These are phyloP conservation scores for Capreolus pygargus DNA, from an alignment of 2,113 vertebrate genomes.

Conservation along the genomic window DNA sequence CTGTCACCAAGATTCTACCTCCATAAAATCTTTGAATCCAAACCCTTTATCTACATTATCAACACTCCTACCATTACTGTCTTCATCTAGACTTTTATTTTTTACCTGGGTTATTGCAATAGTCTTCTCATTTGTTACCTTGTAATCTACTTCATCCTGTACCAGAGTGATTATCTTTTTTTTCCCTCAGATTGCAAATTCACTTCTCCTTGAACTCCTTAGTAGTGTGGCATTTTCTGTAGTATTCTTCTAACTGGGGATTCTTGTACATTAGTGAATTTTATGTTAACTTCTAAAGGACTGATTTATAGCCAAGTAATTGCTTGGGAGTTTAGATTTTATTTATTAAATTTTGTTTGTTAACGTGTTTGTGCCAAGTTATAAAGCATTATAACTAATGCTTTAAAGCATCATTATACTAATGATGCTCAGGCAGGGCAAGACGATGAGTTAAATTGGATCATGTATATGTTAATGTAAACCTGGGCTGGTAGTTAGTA, in stretches of 20 bases:
- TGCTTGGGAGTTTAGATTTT: conserved; percentile 24
- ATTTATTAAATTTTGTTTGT: conserved; percentile 23
- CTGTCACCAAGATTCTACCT: neutral
- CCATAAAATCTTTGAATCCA: neutral
- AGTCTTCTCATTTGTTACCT: neutral
- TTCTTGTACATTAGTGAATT: conserved; percentile 15
- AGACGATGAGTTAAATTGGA: neutral
- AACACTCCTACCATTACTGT: neutral
- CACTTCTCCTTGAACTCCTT: neutral
- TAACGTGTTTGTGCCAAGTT: neutral
- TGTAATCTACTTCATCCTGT: neutral
- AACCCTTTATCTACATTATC: neutral
- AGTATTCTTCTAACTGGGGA: neutral
- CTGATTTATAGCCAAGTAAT: neutral
- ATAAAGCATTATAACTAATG: neutral
- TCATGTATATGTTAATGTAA: neutral
- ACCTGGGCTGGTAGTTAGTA: neutral
- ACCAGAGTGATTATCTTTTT: neutral
- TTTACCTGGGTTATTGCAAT: neutral
- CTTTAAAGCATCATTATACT: neutral
- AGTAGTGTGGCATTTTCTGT: neutral
- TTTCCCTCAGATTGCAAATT: neutral
- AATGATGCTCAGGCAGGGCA: neutral
- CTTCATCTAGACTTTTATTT: neutral
- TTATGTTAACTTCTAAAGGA: neutral